These are phyloP conservation scores for Stenoptilia bipunctidactyla DNA, from an alignment of 2,888 invertebrate species.

Conservation along the genomic window DNA sequence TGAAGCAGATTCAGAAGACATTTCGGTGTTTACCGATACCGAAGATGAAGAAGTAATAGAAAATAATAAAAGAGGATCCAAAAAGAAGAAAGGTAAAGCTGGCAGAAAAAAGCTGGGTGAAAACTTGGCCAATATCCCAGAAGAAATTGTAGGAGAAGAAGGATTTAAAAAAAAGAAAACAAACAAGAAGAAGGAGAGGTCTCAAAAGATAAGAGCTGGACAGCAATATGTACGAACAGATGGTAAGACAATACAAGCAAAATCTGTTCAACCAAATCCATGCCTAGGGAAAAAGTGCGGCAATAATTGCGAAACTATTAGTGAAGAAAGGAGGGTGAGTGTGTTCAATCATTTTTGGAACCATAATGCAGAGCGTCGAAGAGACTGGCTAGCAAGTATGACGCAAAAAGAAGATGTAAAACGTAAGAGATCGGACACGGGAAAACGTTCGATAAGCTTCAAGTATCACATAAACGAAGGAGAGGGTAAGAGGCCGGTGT, in stretches of 20 bases:
- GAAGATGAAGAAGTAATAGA: neutral
- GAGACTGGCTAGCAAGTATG: conserved; percentile 10
- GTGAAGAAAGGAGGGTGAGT: conserved; percentile 9
- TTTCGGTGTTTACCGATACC: neutral
- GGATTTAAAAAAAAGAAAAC: conserved; percentile 7
- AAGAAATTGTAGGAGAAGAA: conserved; percentile 7
- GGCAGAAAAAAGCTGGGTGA: neutral
- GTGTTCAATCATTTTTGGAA: conserved; percentile 13
- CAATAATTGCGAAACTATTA: conserved; percentile 11
- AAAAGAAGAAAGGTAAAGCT: conserved; percentile 7
- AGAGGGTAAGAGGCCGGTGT: conserved; percentile 11
- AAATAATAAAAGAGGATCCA: conserved; percentile 6
- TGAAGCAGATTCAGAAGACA: neutral
- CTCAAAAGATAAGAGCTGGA: neutral
- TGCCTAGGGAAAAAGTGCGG: conserved; percentile 15
- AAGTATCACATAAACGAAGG: conserved; percentile 15
- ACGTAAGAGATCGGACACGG: conserved; percentile 10
- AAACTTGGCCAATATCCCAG: neutral
- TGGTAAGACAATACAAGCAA: conserved; percentile 3
- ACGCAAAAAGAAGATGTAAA: conserved; percentile 7
- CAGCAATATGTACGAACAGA: conserved; percentile 4
- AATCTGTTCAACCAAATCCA: conserved; percentile 6
- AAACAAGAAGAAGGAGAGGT: conserved; percentile 7
- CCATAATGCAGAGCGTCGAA: conserved; percentile 3
- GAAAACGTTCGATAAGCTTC: conserved; percentile 4